Conservation (phyloP, 2,797 vertebrate genomes). For the Rhinella marina region DNA sequence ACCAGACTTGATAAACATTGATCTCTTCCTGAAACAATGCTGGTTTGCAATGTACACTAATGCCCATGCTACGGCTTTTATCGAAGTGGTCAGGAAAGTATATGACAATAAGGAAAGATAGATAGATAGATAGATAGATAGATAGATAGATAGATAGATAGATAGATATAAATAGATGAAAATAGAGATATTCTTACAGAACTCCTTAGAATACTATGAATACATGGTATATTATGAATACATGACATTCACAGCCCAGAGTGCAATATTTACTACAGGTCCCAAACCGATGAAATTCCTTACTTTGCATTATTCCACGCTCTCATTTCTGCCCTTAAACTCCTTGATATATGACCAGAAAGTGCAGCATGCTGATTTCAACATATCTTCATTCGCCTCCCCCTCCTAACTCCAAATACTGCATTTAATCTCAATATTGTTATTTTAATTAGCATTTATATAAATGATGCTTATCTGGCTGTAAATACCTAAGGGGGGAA, state of each 20-base stretch:
- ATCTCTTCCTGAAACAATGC: too few species aligned
- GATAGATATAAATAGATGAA: too few species aligned
- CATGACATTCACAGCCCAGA: not conserved
- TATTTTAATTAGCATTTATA: conserved; percentile 51
- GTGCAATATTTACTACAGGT: not conserved
- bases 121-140: too few species aligned
- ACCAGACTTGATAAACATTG: too few species aligned
- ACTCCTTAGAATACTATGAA: not conserved
- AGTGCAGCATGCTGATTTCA: conserved; percentile 16
- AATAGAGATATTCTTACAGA: too few species aligned
- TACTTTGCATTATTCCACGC: not conserved
- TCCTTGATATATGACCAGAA: conserved; percentile 16
- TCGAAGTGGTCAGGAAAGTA: too few species aligned
- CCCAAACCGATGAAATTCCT: not conserved
- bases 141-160: too few species aligned
- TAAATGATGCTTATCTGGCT: conserved; percentile 34
- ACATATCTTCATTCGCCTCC: not conserved
- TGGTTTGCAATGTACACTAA: too few species aligned
- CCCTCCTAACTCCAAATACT: not conserved
- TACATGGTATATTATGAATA: not conserved
- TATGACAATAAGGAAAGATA: too few species aligned
- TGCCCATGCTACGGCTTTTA: too few species aligned
- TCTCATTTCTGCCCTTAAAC: not conserved
- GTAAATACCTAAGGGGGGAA: conserved; percentile 32
- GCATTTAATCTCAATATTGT: conserved; percentile 42